These are phyloP conservation scores for Brachystomella parvula DNA, from an alignment of 1,140 invertebrate species.

Conservation along the genomic window DNA sequence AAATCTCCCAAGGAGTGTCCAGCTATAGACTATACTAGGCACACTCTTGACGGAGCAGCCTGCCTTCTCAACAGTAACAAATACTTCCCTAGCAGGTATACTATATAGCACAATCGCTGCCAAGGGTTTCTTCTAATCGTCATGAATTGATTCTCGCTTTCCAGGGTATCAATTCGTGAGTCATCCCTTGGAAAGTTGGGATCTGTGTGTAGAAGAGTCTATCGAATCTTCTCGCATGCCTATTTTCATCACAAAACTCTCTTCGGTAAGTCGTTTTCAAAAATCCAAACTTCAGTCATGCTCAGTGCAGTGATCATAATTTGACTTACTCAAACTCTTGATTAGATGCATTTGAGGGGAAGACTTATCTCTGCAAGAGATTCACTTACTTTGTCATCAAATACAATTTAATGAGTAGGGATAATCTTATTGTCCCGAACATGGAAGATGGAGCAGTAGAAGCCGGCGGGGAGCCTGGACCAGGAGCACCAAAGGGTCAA, in stretches of 20 bases:
- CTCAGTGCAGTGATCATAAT: too few relatives aligned
- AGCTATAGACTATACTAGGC: slow-evolving; percentile 97
- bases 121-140: not conserved
- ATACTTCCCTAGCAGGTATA: slow-evolving; percentile 96
- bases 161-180: slow-evolving; percentile 95
- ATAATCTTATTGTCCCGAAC: slow-evolving; percentile 97
- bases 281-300: too few relatives aligned
- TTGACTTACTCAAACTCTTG: too few relatives aligned
- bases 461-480: not conserved
- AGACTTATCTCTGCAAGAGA: slow-evolving; percentile 77
- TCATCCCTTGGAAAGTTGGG: slow-evolving; percentile 96
- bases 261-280: too few relatives aligned
- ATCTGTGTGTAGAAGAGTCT: slow-evolving; percentile 95
- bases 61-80: slow-evolving; percentile 98
- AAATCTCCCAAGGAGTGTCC: slow-evolving; percentile 99
- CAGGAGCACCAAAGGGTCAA: not conserved
- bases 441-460: slow-evolving; percentile 68
- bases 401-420: slow-evolving; percentile 96
- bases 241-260: slow-evolving; percentile 95
- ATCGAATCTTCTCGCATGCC: slow-evolving; percentile 98
- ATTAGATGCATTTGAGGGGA: slow-evolving; percentile 93
- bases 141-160: too few relatives aligned
- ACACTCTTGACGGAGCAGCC: slow-evolving; percentile 98
- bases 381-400: slow-evolving; percentile 98
- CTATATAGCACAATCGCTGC: slow-evolving; percentile 3